Base-by-base conservation (phyloP, 23 tunicate species). In the Botrylloides violaceus region DNA sequence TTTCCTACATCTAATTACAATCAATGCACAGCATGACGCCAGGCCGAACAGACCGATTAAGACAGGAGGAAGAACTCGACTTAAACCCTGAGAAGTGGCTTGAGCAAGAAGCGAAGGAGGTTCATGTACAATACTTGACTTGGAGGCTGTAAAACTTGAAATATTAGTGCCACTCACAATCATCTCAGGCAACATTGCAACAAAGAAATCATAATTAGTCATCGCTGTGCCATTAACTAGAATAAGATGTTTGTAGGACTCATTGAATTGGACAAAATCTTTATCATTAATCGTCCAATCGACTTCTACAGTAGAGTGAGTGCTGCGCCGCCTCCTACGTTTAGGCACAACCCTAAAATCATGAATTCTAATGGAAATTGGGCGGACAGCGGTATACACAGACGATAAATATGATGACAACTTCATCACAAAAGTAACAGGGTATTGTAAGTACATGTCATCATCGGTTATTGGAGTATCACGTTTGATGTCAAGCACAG, bases 241-340 rank as follows among this genome's bases (percentile, higher is more conserved):
- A 7, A 63, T 12, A 19, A 33, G 29, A 34, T 31, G 33, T 31
- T 31, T 26, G 35, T 25, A 29, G 5, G 70, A 25, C 4, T 31
- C 19, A 31, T 63, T 63, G 70, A 63, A 63, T 29, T 29, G 4
- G 33, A 27, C 36, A 21, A 63, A 63, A 63, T 9, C 33, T 4
- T 21, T 63, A 4, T 63, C 33, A 33, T 63, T 3, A 3, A 63
- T 63, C 4, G 18, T 29, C 70, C 70, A 63, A 7, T 19, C 36
- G 18, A 33, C 70, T 3, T 31, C 35, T 3, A 63, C 33, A 12
- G 36, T 27, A 63, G 26, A 33, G 35, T 23, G 26, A 6, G 33
- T 63, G 70, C 70, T 63, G 3, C 70, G 70, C 6, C 33, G 32
- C 9, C 35, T 63, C 29, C 70, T 63, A 4, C 35, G 70, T 31